Base-by-base conservation (phyloP, 2,113 vertebrate genomes). In the Coptodon rendalli region DNA sequence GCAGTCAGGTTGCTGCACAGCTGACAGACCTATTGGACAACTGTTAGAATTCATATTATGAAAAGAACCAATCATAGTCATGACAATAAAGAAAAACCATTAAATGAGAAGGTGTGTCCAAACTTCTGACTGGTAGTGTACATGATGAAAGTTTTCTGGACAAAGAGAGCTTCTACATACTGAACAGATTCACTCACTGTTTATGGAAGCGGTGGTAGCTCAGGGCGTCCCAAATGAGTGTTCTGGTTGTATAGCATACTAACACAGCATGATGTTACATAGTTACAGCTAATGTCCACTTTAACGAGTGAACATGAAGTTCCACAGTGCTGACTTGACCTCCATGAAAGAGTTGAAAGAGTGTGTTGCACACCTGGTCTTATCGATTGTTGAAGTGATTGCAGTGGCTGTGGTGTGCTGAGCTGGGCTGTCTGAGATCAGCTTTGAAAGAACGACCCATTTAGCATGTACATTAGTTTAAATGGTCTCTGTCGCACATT, bases 391-490 rank as follows among this genome's bases (percentile, higher is more conserved):
- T 54, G 1, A 2, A 2, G 52, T n/a, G 34, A 34, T 34, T 34
- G 7, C 34, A 8, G 34, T 34, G 34, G 34, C 34, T 34, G 7
- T 34, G 34, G 34, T 34, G 34, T 34, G 34, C 34, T 31, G 6
- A 31, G 6, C 31, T 34, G 34, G 34, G 52, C 50, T 53, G 19
- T 53, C 2, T 53, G 52, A 53, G 52, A 53, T 53, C 52, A 54
- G n/a, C 52, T 54, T 54, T 54, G 52, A 54, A 54, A 54, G 9
- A 22, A 54, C 5, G n/a, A 54, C n/a, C 52, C 9, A 54, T 54
- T 54, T 54, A 0, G 52, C 52, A 22, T 54, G 52, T 54, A 22
- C 2, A 54, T 54, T 54, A 22, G n/a, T 54, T 11, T 0, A 22
- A n/a, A 22, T 54, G 52, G 52, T 54, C 52, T 54, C 52, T 54